These are phyloP conservation scores for Ernsta delagoae DNA, from an alignment of 2,888 invertebrate species.

Conservation along the genomic window DNA sequence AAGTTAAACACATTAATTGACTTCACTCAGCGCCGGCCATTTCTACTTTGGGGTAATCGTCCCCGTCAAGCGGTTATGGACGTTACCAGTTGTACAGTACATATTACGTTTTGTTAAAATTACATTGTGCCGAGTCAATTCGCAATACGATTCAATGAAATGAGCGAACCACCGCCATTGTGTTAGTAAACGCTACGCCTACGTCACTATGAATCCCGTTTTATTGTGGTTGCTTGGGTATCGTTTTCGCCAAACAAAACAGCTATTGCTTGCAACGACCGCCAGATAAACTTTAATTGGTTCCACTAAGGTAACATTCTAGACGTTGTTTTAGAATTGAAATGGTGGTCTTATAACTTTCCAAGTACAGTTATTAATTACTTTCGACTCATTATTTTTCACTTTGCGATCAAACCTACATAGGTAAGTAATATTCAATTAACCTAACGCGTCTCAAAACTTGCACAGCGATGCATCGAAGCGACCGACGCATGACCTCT, in stretches of 20 bases:
- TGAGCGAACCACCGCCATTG: constrained; percentile 26
- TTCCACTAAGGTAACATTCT: constrained; percentile 11
- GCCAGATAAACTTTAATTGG: constrained; percentile 37
- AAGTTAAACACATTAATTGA: constrained; percentile 12
- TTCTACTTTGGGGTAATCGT: constrained; percentile 33
- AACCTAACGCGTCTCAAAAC: too few relatives aligned
- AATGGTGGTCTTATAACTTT: not conserved
- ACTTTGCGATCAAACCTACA: too few relatives aligned
- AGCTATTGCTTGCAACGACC: constrained; percentile 36
- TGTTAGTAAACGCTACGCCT: constrained; percentile 40
- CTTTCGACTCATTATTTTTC: too few relatives aligned
- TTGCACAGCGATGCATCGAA: constrained; percentile 25
- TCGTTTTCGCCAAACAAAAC: constrained; percentile 47
- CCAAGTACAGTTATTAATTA: too few relatives aligned
- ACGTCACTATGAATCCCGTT: constrained; percentile 43
- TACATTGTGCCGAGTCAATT: constrained; percentile 39
- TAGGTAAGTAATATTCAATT: constrained; percentile 9
- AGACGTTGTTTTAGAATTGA: not conserved
- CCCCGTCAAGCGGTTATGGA: constrained; percentile 18
- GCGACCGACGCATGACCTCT: too few relatives aligned
- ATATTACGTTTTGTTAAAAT: constrained; percentile 37
- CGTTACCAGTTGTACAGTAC: not conserved
- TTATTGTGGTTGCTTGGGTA: constrained; percentile 49
- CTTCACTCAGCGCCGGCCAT: constrained; percentile 15
- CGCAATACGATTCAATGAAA: constrained; percentile 39